phyloP scores from a whole-genome alignment of 2,888 invertebrate genomes.

The Sinopyrophorus schimmeli region DNA sequence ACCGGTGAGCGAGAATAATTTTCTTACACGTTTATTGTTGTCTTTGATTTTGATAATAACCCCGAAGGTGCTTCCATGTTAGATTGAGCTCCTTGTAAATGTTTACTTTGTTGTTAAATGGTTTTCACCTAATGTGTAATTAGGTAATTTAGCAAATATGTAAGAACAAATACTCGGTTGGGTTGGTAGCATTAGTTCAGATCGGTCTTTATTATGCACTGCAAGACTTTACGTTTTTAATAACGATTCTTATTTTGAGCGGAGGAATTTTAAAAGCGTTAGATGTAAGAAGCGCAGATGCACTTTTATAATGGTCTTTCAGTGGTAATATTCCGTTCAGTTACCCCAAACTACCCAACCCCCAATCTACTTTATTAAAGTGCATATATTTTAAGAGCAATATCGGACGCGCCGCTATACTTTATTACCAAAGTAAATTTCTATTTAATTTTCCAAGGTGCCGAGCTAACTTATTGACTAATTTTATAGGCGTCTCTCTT shows the following conservation, averaged over 20 bases:
- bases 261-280: no score
- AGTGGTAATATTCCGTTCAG: constrained; percentile 20
- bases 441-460: constrained; percentile 6
- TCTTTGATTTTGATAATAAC: no score
- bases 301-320: no score
- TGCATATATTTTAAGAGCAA: constrained; percentile 14
- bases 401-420: constrained; percentile 1
- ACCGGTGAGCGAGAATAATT: no score
- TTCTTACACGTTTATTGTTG: no score
- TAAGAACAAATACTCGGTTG: no score
- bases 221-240: no score
- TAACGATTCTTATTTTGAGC: no score
- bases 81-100: constrained; percentile 6
- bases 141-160: constrained; percentile 10
- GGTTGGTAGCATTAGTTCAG: no score
- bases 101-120: constrained; percentile 9
- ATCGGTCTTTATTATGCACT: no score
- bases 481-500: background rate
- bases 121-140: constrained; percentile 10
- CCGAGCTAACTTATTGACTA: constrained; percentile 1
- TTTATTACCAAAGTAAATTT: constrained; percentile 1
- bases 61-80: no score
- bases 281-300: no score
- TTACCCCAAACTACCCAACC: constrained; percentile 17
- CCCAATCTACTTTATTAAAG: constrained; percentile 14